Evolutionary conservation across 2,888 invertebrate genomes (phyloP), one percentile per base, ranked within the genome.

Genomic region (Sericinus montela): DNA sequence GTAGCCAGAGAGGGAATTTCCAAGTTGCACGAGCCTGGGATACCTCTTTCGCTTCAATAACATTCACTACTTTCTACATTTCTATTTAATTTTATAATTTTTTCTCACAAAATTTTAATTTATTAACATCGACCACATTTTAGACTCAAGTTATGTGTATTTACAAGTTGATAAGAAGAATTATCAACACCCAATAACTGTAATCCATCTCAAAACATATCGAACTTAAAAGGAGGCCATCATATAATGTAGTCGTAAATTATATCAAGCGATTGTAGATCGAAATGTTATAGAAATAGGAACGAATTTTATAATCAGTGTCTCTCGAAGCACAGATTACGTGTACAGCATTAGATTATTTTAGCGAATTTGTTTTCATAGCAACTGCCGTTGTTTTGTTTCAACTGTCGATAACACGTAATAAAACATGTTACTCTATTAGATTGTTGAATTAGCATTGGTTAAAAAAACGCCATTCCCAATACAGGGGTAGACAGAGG

Each of bases 361-460:
- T 47, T 50, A 43, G 48, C 41, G 25, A 10, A 9, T 6, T 23
- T 48, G 42, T 48, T 42, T 40, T 36, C 46, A 40, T 35, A 28
- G 19, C 16, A 35, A 41, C 15, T 36, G 15, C 14, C 29, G 13
- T 10, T 15, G 23, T 28, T 40, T 38, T 45, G 45, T 45, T 38
- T 41, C 34, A 28, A 47, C 16, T 35, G 35, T 32, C 40, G 39
- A 40, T 40, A 16, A 28, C 40, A 36, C 13, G 14, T 35, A 19
- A 41, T 23, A 34, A 35, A 40, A 36, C 28, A 10, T 32, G 11
- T 15, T 10, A 14, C 23, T 7, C 32, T 38, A 30, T 32, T 47
- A 41, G 29, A 47, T 41, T 41, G 35, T 11, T 36, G 3, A 29
- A 37, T 47, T 34, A 13, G 16, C 29, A 25, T 4, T 8, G 25